Conservation (phyloP, 2,888 invertebrate species). For the Hemistola chrysoprasaria region DNA sequence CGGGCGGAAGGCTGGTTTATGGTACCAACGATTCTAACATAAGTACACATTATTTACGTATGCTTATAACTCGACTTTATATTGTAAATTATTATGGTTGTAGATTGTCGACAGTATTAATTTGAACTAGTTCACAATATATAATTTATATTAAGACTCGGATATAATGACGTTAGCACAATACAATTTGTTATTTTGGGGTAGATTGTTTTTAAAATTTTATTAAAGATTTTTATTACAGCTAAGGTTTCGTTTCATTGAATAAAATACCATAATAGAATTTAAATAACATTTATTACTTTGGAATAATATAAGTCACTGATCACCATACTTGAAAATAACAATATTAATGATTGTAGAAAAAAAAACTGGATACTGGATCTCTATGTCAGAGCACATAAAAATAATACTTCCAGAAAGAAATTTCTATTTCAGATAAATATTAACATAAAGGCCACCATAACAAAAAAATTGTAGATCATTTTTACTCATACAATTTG, state of each 20-base stretch:
- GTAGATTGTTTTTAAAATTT: constrained; percentile 16
- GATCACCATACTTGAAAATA: constrained; percentile 15
- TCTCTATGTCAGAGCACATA: too few species aligned
- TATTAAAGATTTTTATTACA: constrained; percentile 34
- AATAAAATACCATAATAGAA: constrained; percentile 14
- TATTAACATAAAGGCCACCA: too few species aligned
- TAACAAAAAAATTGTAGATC: too few species aligned
- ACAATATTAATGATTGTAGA: constrained; percentile 5
- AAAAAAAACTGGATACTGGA: constrained; percentile 1
- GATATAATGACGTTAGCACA: constrained; percentile 21
- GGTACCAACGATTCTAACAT: too few species aligned
- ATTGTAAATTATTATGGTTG: too few species aligned
- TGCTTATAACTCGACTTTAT: too few species aligned
- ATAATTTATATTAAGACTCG: constrained; percentile 15
- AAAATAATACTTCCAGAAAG: too few species aligned
- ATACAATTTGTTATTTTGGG: constrained; percentile 23
- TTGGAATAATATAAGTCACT: constrained; percentile 35
- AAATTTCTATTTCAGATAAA: too few species aligned
- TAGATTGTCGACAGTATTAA: too few species aligned
- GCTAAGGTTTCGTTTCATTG: constrained; percentile 9
- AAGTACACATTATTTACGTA: too few species aligned
- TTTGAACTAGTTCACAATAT: not conserved
- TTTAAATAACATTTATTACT: constrained; percentile 31
- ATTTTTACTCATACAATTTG: too few species aligned
- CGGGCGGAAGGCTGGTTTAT: too few species aligned